These are phyloP conservation scores for Xyrichtys novacula DNA, from an alignment of 2,797 vertebrate genomes.

Conservation along the genomic window DNA sequence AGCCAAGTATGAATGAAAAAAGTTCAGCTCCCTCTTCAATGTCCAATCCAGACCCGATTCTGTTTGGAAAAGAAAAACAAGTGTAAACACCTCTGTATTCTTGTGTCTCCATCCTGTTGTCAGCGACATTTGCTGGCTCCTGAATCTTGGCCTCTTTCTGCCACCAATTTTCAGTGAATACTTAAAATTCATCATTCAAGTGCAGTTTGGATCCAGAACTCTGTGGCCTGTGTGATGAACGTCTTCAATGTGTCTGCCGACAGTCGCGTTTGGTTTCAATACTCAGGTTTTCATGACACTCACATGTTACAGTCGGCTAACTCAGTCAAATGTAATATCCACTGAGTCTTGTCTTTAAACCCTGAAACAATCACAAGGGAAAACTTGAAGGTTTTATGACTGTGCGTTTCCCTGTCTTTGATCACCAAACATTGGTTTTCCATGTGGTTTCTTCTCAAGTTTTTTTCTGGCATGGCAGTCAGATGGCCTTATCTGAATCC, in stretches of 20 bases:
- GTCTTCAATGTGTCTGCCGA: neutral
- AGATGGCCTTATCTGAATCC: neutral
- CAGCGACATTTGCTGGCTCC: neutral
- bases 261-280: no score
- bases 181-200: neutral
- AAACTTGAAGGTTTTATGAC: slow-evolving; percentile 18
- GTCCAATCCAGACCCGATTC: slow-evolving; percentile 52
- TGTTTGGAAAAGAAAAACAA: slow-evolving; percentile 24
- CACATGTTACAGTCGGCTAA: neutral
- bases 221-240: slow-evolving; percentile 3
- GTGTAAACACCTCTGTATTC: slow-evolving; percentile 31
- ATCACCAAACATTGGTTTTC: slow-evolving; percentile 23
- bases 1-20: slow-evolving; percentile 30
- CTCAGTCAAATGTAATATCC: neutral
- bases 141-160: neutral
- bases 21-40: slow-evolving; percentile 39
- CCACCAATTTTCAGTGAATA: slow-evolving; percentile 1
- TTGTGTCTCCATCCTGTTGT: slow-evolving; percentile 1
- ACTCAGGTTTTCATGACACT: neutral
- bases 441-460: neutral
- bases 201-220: slow-evolving; percentile 6
- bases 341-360: neutral
- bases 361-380: slow-evolving; percentile 1
- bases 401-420: slow-evolving; percentile 8
- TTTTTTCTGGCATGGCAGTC: slow-evolving; percentile 19